Evolutionary conservation across 2,113 vertebrate species (phyloP).

Genomic region (Elgaria multicarinata): DNA sequence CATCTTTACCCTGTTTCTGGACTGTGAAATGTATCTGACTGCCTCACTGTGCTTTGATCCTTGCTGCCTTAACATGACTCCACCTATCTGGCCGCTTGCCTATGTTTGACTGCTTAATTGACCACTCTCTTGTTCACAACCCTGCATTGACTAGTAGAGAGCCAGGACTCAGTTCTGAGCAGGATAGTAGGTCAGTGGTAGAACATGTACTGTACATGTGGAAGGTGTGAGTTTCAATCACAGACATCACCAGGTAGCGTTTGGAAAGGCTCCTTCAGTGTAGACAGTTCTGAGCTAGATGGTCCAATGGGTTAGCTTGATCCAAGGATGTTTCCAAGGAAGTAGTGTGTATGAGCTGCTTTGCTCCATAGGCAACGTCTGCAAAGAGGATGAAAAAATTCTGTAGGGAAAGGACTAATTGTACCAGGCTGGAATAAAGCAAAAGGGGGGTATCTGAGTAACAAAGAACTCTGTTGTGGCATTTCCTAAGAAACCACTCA

Average conservation of each 20-base stretch:
- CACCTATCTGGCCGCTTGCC: too few species aligned
- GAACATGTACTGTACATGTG: not conserved
- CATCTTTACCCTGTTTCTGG: too few species aligned
- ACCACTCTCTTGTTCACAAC: too few species aligned
- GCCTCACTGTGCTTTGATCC: too few species aligned
- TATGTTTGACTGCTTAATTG: too few species aligned
- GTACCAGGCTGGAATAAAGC: too few species aligned
- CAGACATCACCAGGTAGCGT: too few species aligned
- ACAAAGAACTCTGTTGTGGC: not conserved
- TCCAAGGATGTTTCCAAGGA: not conserved
- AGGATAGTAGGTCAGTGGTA: too few species aligned
- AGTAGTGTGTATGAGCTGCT: not conserved
- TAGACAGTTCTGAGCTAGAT: not conserved
- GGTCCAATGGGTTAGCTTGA: not conserved
- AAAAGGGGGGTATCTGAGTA: not conserved
- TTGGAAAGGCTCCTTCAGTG: not conserved
- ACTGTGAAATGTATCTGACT: too few species aligned
- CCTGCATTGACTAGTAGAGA: too few species aligned
- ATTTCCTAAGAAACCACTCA: not conserved
- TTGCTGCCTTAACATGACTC: too few species aligned
- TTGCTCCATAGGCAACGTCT: not conserved
- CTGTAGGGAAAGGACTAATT: not conserved
- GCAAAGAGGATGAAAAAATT: not conserved
- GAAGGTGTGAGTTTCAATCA: not conserved
- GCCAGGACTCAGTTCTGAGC: too few species aligned